Evolutionary conservation across 2,888 invertebrate species (phyloP).

Genomic region (Microplitis deprimator): DNA sequence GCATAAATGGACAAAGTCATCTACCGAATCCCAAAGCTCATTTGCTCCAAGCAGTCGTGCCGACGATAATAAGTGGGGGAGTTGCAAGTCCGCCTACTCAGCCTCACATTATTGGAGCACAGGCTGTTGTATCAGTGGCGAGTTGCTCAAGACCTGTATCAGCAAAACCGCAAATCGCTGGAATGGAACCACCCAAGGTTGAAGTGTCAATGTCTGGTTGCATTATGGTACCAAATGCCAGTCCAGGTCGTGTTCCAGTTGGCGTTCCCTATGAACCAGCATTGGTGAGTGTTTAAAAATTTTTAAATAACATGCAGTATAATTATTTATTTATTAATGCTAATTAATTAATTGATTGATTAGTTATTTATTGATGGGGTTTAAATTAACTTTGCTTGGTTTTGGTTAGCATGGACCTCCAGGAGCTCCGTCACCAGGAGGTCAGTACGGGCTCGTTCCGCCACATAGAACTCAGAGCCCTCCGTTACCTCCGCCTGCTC

Average conservation of each 20-base stretch:
- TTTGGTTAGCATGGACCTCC: constrained; percentile 69
- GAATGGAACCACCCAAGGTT: constrained; percentile 74
- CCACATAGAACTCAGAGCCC: constrained; percentile 76
- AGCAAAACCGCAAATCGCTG: constrained; percentile 52
- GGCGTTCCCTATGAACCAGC: constrained; percentile 76
- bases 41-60: constrained; percentile 69
- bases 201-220: constrained; percentile 74
- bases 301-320: too few relatives aligned
- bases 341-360: neutral
- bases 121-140: constrained; percentile 71
- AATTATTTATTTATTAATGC: constrained; percentile 14
- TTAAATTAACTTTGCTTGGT: constrained; percentile 63
- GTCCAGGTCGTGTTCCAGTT: constrained; percentile 75
- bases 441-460: constrained; percentile 68
- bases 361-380: neutral
- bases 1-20: constrained; percentile 66
- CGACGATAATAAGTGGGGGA: constrained; percentile 73
- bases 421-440: constrained; percentile 67
- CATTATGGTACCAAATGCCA: constrained; percentile 74
- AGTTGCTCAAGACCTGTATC: constrained; percentile 56
- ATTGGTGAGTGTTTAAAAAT: constrained; percentile 76
- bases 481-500: constrained; percentile 83
- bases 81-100: constrained; percentile 76
- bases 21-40: constrained; percentile 71
- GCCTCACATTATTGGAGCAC: constrained; percentile 70